Base-by-base conservation (phyloP, 2,888 invertebrate species). In the Leucoptera coffeella region DNA sequence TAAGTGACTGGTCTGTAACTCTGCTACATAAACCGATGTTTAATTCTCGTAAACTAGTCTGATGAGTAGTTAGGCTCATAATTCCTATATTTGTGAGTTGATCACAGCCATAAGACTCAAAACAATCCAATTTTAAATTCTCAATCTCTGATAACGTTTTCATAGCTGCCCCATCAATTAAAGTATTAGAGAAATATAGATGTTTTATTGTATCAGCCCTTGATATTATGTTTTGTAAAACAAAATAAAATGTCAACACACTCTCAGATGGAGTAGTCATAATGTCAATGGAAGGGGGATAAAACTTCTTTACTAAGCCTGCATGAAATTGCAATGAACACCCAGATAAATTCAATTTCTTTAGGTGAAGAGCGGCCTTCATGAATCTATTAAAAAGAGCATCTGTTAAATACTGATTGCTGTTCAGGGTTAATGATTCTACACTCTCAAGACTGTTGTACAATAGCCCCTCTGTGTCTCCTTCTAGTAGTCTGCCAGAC, bases 331-430 rank as follows among this genome's bases (percentile, higher is more conserved):
- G 79, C 26, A 86, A 74, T 30, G 80, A 80, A 37, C 82, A 81
- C 6, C 75, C 77, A 14, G 79, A 77, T 32, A 86, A 55, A 41
- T 80, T 76, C 0, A 86, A 48, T 10, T 73, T 61, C 32, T 77
- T 67, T 11, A 86, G 44, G 29, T 67, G 59, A 22, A 76, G 75
- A 34, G 80, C 75, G 8, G 78, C 62, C 5, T 71, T 57, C 2
- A 78, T 64, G 40, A 86, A 69, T 39, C 84, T 73, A 39, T 77
- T 73, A 27, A 86, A 76, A 8, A 83, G 62, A n/a, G 80, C 78
- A 67, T 86, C 86, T 2, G 84, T 82, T 19, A 86, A 56, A 47
- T 84, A 84, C 34, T 82, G 74, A 43, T 85, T 82, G 20, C 76
- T 75, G 12, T 76, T 73, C 29, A 86, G 49, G 29, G 77, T 79